Percentiles rank a stretch among this genome's conserved stretches.
These are phyloP conservation scores for Henricia sp. DNA, from an alignment of 53 echinoderm and acorn worm species.

Conservation along the genomic window DNA sequence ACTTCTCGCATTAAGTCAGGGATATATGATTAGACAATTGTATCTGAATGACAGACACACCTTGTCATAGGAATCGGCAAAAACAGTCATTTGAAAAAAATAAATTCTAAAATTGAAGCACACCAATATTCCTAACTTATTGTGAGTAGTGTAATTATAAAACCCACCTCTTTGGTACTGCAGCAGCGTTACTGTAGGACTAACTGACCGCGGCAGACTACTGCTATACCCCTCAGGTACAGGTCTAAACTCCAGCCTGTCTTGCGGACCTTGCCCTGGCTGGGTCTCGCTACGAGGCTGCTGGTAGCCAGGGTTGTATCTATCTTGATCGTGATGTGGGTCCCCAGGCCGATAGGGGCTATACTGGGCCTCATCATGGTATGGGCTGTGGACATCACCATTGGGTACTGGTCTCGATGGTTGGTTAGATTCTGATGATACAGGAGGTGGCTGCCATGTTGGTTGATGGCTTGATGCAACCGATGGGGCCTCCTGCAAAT, in stretches of 20 bases:
- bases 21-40: too few relatives aligned
- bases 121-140: too few relatives aligned
- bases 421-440: conserved; percentile 25
- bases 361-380: neutral
- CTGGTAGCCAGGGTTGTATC: too few relatives aligned
- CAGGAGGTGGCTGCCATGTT: conserved; percentile 37
- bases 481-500: conserved; percentile 5
- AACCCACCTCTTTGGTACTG: conserved; percentile 67
- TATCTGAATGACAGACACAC: too few relatives aligned
- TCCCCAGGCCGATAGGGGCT: conserved; percentile 45
- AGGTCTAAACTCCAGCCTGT: conserved; percentile 34
- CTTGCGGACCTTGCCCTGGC: too few relatives aligned
- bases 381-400: conserved; percentile 33
- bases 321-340: neutral
- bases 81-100: too few relatives aligned
- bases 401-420: conserved; percentile 30
- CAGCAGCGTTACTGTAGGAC: conserved; percentile 68
- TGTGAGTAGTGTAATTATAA: too few relatives aligned
- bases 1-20: too few relatives aligned
- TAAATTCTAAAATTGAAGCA: too few relatives aligned
- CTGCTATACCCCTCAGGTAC: conserved; percentile 46
- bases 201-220: conserved; percentile 59
- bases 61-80: too few relatives aligned
- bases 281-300: conserved; percentile 32
- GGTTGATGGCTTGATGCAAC: conserved; percentile 26